A percentile compares a stretch with the other conserved stretches of the same genome.
Evolutionary conservation across 2,113 vertebrate genomes (phyloP).

Genomic region (human): GRCh38 chr4:54919001-54919500

Average conservation of each 20-base stretch:
- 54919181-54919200: not conserved
- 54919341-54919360: not conserved
- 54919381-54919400: not conserved
- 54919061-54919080: not conserved
- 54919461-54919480: no score
- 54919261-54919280: not conserved
- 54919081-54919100: not conserved
- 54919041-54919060: not conserved
- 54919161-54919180: not conserved
- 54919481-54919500: no score
- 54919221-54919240: not conserved
- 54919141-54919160: not conserved
- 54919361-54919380: not conserved
- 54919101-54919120: not conserved
- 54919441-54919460: no score
- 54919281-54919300: not conserved
- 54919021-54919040: not conserved
- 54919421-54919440: no score
- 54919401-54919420: no score
- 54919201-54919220: not conserved
- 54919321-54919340: not conserved
- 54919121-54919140: not conserved
- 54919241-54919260: not conserved
- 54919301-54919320: not conserved
- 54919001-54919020: not conserved